These are phyloP conservation scores for Podarcis siculus DNA, from an alignment of 2,797 vertebrate species.

Conservation along the genomic window DNA sequence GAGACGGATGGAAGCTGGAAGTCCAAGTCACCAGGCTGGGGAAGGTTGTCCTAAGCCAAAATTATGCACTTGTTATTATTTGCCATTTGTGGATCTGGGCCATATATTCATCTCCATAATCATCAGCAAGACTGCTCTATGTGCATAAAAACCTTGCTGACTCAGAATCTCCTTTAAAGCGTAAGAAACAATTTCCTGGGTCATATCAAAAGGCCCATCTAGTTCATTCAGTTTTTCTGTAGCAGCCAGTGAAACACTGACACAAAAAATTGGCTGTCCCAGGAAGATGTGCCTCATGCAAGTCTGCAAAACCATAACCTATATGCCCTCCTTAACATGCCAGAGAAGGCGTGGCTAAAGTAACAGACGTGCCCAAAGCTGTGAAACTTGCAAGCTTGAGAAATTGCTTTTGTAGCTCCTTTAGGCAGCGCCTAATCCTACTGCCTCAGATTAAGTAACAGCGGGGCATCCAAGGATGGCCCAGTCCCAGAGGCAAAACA, in stretches of 20 bases:
- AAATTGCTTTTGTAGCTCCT: conserved; percentile 4
- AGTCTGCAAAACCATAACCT: background rate
- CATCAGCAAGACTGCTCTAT: background rate
- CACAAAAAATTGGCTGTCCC: background rate
- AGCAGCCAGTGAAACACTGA: background rate
- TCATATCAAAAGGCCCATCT: background rate
- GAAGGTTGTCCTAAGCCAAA: background rate
- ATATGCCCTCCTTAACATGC: background rate
- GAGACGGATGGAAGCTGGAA: background rate
- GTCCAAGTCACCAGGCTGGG: background rate
- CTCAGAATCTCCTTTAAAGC: background rate
- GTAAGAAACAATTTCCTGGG: background rate
- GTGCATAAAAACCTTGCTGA: background rate
- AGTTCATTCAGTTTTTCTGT: background rate
- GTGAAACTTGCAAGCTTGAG: conserved; percentile 8
- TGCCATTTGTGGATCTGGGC: background rate
- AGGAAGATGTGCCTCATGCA: background rate
- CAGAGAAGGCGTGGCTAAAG: conserved; percentile 17
- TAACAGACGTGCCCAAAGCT: conserved; percentile 9
- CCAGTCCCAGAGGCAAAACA: background rate
- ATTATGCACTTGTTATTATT: background rate
- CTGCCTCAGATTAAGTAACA: background rate
- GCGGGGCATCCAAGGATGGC: background rate
- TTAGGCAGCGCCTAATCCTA: background rate
- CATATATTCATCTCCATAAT: background rate